Evolutionary conservation across 1,140 invertebrate genomes (phyloP).

Genomic region (Brachionus angularis): DNA sequence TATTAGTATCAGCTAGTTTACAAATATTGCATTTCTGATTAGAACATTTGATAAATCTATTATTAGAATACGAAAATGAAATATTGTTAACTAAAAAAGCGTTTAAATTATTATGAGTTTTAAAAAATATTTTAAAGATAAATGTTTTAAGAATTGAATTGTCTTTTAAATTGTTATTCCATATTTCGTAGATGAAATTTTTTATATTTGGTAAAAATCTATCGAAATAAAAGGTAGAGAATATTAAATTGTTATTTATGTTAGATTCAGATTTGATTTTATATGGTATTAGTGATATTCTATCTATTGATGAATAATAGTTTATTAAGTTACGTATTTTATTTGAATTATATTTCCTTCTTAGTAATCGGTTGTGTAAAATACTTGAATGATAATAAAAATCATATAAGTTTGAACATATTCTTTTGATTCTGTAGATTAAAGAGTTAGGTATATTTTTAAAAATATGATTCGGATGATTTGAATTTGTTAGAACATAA

Average conservation of each 20-base stretch:
- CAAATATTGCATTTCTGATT: neutral
- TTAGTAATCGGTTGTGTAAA: neutral
- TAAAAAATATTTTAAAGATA: neutral
- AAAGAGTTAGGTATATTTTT: neutral
- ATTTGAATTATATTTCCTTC: neutral
- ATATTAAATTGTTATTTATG: neutral
- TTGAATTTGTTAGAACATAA: neutral
- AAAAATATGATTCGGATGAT: neutral
- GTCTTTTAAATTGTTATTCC: neutral
- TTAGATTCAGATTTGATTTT: neutral
- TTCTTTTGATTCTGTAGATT: neutral
- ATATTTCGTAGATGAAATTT: neutral
- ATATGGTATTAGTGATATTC: neutral
- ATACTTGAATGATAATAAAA: neutral
- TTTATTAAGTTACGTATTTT: neutral
- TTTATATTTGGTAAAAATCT: neutral
- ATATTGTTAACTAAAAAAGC: neutral
- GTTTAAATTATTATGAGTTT: neutral
- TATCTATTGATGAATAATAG: neutral
- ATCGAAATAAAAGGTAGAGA: neutral
- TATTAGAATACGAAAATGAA: neutral
- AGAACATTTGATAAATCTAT: neutral
- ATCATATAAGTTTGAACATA: neutral
- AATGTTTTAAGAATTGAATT: neutral
- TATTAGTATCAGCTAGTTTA: neutral